Base-by-base conservation (phyloP, 2,113 vertebrate species). In the Triplophysa dalaica region DNA sequence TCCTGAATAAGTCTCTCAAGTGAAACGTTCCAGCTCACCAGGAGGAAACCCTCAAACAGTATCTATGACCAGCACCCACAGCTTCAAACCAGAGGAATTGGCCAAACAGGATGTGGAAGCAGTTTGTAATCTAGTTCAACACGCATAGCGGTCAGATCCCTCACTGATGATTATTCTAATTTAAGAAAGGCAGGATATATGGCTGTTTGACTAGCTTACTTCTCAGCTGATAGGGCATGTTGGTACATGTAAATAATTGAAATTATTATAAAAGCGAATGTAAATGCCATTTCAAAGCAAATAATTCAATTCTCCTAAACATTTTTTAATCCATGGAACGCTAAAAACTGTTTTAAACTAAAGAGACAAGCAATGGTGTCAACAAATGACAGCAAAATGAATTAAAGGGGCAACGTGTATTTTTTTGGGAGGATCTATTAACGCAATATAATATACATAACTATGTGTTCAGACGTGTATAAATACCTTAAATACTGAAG, bases 101-200 rank as follows among this genome's bases (percentile, higher is more conserved):
- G 63, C 73, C 56, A 76, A 66, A 85, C 84, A 84, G 81, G 84
- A 87, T 76, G 70, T 79, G 61, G 48, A 79, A 78, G 65, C 45
- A 86, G 66, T 81, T 75, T 77, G 43, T 80, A 70, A 78, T 62
- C 43, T 80, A 19, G 76, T 76, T n/a, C 77, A 65, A 76, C 64
- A 82, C 54, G 76, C 16, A 68, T 79, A 82, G 38, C 54, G 66
- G 38, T 82, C 62, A 17, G 63, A 21, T 22, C 41, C 38, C 50
- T 62, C 22, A 67, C 61, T 75, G 63, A 43, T 60, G 70, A 78
- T 78, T 79, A 58, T 64, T 77, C 21, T 60, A 80, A 78, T 83
- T 24, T 60, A 82, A 81, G 87, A 80, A 81, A 13, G 38, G 26
- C n/a, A 64, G 33, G 48, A 52, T 56, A 65, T 50, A 74, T 16